Conservation (phyloP, 2,797 vertebrate species). For the Miichthys miiuy region DNA sequence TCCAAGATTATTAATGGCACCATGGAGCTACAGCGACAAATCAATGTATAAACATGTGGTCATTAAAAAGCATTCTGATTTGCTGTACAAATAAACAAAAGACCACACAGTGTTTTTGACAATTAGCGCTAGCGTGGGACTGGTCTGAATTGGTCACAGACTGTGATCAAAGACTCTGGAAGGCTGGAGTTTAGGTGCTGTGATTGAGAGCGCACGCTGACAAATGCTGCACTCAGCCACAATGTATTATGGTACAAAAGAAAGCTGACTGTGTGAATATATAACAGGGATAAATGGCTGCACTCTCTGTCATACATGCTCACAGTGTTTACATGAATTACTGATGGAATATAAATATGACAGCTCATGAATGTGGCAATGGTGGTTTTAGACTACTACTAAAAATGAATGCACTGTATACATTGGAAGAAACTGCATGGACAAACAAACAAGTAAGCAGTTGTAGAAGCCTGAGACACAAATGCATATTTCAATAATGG, state of each 20-base stretch:
- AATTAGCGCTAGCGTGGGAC: not conserved
- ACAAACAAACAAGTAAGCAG: not conserved
- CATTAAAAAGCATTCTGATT: slow-evolving; percentile 38
- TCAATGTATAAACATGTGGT: slow-evolving; percentile 19
- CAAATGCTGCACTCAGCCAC: slow-evolving; percentile 39
- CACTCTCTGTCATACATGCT: slow-evolving; percentile 25
- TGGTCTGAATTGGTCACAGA: slow-evolving; percentile 39
- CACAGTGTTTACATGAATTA: slow-evolving; percentile 51
- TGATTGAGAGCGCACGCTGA: slow-evolving; percentile 42
- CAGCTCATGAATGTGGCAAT: slow-evolving; percentile 36
- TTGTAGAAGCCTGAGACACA: not conserved
- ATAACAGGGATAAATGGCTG: slow-evolving; percentile 53
- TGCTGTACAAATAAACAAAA: slow-evolving; percentile 22
- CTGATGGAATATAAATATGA: slow-evolving; percentile 13
- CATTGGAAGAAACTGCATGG: not conserved
- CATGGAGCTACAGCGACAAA: not conserved
- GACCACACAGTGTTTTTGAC: slow-evolving; percentile 16
- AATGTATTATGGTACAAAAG: slow-evolving; percentile 23
- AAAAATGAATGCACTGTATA: not conserved
- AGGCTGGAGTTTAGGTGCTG: slow-evolving; percentile 13
- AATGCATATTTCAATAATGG: too few species aligned
- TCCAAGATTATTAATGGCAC: slow-evolving; percentile 25
- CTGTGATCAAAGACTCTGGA: slow-evolving; percentile 27
- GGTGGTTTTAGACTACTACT: not conserved
- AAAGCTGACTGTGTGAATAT: slow-evolving; percentile 41